Base-by-base conservation (phyloP, 1,140 invertebrate genomes). In the Campodea augens region DNA sequence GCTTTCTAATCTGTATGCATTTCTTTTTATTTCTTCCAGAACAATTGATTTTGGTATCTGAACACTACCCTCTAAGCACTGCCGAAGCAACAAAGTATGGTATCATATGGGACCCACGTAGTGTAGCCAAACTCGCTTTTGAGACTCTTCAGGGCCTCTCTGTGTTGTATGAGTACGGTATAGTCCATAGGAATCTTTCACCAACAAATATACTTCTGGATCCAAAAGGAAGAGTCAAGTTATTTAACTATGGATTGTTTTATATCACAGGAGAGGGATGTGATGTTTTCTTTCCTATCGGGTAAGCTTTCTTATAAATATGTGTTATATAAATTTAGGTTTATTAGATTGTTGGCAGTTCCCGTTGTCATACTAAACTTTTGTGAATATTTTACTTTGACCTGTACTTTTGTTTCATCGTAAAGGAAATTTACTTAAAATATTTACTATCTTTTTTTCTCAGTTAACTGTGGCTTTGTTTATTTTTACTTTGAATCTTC, bases 211-310 rank as follows among this genome's bases (percentile, higher is more conserved):
- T 97, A 52, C 64, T 91, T 7, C 59, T 92, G 13, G 76, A 82
- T 58, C 66, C 65, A 29, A 62, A 72, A 53, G 72, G 73, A 25
- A 68, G 75, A 55, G 75, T 88, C 0, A 89, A 93, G 59, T 57
- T 97, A 23, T 87, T 85, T 53, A 90, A 92, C 63, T 95, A 86
- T 71, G 92, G 90, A 7, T 61, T 93, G 42, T 89, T 82, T 66
- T 78, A 86, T 57, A 91, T 95, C 78, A 93, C 89, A 19, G 77
- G 80, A 55, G 65, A 66, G 57, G 87, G 85, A 38, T 73, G 72
- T 52, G 74, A 81, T 61, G 86, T 96, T 5, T 74, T 81, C 12
- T 96, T 96, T 73, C 90, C 90, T 41, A 78, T 95, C 54, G 85
- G 87, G 77, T 88, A 69, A 66, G 67, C 67, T 44, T 50, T 38